Evolutionary conservation across 2,888 invertebrate species (phyloP), one percentile per base, ranked within the genome.

Genomic region (Dexiosoma caninum): DNA sequence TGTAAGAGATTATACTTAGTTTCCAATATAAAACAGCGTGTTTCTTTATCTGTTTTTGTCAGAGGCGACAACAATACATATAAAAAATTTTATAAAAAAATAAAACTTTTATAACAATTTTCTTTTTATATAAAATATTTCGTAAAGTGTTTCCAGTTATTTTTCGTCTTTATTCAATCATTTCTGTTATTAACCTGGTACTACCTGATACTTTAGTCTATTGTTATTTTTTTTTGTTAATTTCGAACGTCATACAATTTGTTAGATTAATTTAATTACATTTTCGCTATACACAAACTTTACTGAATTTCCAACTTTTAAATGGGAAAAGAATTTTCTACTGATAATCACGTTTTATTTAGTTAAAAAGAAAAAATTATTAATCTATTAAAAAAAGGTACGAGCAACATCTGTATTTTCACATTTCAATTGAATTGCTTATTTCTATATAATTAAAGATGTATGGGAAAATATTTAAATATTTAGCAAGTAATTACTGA

Each of bases 301-400:
- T 14, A n/a, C 9, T 55, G 42, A 2, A 42, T 10, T 40, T 6
- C 2, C 21, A 60, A 49, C 23, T 23, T 23, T 10, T 51, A 23
- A 21, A 27, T 27, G 14, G 21, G 19, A 5, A 44, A 21, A 4
- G 42, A 44, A 30, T 42, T 66, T 69, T 69, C 14, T 21, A 44
- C 21, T 8, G 55, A 44, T 32, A 23, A 55, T 21, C 69, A 69
- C 53, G 55, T 69, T 55, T 44, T 55, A 69, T 69, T 55, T 44
- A 69, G 21, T 55, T 32, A 53, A 40, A 40, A n/a, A n/a, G n/a
- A n/a, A n/a, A 67, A 55, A 44, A 64, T 35, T 32, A 16, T 14
- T n/a, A n/a, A n/a, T 37, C 19, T 16, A 12, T 12, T 19, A 27
- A 32, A 19, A 12, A 53, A 46, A 55, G 27, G 2, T 4, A 42